Conservation (phyloP, 2,113 vertebrate species). For the Erpornis zantholeuca region DNA sequence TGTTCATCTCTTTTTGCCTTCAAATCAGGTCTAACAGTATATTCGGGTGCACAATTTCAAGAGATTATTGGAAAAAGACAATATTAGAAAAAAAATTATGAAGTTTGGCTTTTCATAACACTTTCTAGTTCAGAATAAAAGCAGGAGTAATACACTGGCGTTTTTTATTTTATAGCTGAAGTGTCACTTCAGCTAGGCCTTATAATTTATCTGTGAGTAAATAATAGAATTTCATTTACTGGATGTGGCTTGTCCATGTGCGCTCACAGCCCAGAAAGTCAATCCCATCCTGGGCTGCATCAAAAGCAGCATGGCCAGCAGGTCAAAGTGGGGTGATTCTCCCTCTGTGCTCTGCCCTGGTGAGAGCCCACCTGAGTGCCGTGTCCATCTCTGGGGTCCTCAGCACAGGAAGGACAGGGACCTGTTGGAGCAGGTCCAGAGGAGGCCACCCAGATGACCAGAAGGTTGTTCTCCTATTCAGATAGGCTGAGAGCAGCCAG, state of each 20-base stretch:
- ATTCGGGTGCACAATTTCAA: background rate
- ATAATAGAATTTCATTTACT: background rate
- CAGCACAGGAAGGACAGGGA: background rate
- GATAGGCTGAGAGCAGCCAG: background rate
- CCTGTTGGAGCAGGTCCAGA: background rate
- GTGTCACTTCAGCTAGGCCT: background rate
- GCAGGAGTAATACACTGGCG: background rate
- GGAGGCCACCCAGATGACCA: background rate
- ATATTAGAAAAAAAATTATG: background rate
- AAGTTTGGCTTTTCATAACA: background rate
- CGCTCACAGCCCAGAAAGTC: fast-evolving
- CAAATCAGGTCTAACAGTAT: background rate
- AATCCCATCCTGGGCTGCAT: fast-evolving
- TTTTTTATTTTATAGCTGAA: background rate
- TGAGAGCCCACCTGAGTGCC: background rate
- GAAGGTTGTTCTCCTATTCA: background rate
- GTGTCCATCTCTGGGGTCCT: background rate
- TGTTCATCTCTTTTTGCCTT: background rate
- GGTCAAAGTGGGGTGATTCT: background rate
- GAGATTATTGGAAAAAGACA: background rate
- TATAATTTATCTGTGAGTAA: background rate
- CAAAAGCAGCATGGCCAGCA: background rate
- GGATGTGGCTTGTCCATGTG: background rate
- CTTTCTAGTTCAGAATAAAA: background rate
- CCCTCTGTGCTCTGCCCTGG: background rate